These are phyloP conservation scores for Petrocephalus schoutedeni DNA, from an alignment of 2,797 vertebrate genomes.

Conservation along the genomic window DNA sequence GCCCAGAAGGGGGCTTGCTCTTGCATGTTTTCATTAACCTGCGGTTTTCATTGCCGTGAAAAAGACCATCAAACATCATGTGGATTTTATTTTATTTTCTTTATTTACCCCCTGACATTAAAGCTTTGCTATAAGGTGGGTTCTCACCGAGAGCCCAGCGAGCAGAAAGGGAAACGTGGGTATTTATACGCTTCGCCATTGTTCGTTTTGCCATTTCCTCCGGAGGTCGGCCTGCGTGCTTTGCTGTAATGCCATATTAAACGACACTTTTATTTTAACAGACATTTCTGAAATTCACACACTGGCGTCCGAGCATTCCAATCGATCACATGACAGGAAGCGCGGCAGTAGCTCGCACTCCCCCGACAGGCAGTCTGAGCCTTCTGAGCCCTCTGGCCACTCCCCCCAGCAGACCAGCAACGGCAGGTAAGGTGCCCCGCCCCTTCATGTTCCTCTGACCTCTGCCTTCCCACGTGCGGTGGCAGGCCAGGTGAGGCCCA, in stretches of 20 bases:
- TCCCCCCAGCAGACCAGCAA: constrained; percentile 95
- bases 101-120: not conserved
- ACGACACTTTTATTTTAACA: constrained; percentile 59
- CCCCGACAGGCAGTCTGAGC: constrained; percentile 90
- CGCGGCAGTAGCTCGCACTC: constrained; percentile 88
- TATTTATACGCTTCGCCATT: not conserved
- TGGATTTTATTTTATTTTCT: not conserved
- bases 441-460: not conserved
- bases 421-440: constrained; percentile 74
- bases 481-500: not conserved
- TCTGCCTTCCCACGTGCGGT: not conserved
- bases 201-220: not conserved
- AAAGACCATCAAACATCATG: constrained; percentile 12
- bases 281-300: constrained; percentile 99
- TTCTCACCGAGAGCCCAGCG: not conserved
- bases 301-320: constrained; percentile 95
- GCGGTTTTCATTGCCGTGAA: constrained; percentile 18
- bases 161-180: not conserved
- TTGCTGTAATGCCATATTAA: constrained; percentile 24
- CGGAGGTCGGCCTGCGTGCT: not conserved
- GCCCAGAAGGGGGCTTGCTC: not conserved
- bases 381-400: constrained; percentile 91
- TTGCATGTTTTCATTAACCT: constrained; percentile 22
- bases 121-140: not conserved
- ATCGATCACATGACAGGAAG: constrained; percentile 87